Evolutionary conservation across 2,888 invertebrate species (phyloP).

Genomic region (Allygus modestus): DNA sequence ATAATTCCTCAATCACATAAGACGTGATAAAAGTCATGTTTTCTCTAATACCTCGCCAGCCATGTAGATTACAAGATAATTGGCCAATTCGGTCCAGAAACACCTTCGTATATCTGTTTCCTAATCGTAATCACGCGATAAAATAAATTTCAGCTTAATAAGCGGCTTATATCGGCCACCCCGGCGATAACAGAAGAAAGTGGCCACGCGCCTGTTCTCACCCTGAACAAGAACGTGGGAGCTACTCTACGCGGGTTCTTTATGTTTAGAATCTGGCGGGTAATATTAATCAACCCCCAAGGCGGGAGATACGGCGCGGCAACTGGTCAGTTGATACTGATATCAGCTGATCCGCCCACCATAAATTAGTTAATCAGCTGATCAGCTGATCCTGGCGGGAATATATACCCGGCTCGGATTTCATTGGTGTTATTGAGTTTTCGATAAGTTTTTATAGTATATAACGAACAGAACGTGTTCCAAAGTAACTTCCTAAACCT

Average conservation of each 20-base stretch:
- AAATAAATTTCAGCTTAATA: constrained; percentile 29
- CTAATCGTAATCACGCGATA: constrained; percentile 18
- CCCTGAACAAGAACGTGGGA: neutral
- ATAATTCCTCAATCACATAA: no score
- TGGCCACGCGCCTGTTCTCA: constrained; percentile 8
- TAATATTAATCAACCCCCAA: constrained; percentile 8
- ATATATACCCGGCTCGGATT: constrained; percentile 12
- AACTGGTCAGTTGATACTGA: neutral
- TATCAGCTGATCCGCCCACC: constrained; percentile 43
- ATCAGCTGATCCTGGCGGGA: constrained; percentile 30
- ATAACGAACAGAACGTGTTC: no score
- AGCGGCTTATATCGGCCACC: constrained; percentile 1
- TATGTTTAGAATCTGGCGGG: neutral
- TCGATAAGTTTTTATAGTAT: neutral
- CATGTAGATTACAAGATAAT: neutral
- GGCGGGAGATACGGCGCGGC: neutral
- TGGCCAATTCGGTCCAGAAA: neutral
- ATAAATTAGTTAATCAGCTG: no score
- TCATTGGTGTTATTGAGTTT: neutral
- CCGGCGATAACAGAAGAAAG: constrained; percentile 18
- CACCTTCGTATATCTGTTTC: constrained; percentile 6
- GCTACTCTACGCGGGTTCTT: neutral
- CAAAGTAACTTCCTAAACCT: no score
- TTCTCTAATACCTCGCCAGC: no score
- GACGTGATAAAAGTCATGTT: no score